Percentiles rank a stretch among this genome's conserved stretches.
Conservation (phyloP, 2,888 invertebrate genomes). For the Pycnomerus fuliginosus region DNA sequence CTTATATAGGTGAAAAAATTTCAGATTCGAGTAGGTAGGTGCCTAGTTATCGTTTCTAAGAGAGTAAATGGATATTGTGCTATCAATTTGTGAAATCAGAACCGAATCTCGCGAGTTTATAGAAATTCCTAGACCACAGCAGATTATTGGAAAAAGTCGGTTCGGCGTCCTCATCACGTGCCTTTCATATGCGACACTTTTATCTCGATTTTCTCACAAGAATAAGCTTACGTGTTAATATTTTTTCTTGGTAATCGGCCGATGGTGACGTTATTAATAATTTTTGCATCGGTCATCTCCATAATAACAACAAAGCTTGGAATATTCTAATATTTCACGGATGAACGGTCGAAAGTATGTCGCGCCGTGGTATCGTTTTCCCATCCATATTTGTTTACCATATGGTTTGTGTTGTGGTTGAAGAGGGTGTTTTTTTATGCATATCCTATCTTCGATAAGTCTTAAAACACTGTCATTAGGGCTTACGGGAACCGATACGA, state of each 20-base stretch:
- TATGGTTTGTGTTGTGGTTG: conserved; percentile 29
- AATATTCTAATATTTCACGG: conserved; percentile 33
- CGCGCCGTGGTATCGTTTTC: conserved; percentile 18
- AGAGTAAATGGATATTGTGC: too few species aligned
- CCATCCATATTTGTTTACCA: conserved; percentile 27
- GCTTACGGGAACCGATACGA: conserved; percentile 13
- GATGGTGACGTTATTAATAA: conserved; percentile 5
- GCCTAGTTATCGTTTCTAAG: too few species aligned
- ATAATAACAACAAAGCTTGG: conserved; percentile 35
- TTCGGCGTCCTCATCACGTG: too few species aligned
- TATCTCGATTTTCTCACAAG: conserved; percentile 21
- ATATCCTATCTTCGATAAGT: conserved; percentile 3
- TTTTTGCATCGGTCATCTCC: conserved; percentile 19
- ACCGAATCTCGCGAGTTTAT: too few species aligned
- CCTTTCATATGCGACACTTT: too few species aligned
- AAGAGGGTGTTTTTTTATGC: conserved; percentile 29
- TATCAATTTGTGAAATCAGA: too few species aligned
- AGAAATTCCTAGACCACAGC: too few species aligned
- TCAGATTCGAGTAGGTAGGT: too few species aligned
- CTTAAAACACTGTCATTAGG: conserved; percentile 22
- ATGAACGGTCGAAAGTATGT: background rate
- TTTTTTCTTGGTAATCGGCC: conserved; percentile 18
- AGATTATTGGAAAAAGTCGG: too few species aligned
- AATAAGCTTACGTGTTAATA: conserved; percentile 19
- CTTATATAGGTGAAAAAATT: too few species aligned